Evolutionary conservation across 92 coral and sea anemone species (phyloP).

Genomic region (Actinernus sp.): DNA sequence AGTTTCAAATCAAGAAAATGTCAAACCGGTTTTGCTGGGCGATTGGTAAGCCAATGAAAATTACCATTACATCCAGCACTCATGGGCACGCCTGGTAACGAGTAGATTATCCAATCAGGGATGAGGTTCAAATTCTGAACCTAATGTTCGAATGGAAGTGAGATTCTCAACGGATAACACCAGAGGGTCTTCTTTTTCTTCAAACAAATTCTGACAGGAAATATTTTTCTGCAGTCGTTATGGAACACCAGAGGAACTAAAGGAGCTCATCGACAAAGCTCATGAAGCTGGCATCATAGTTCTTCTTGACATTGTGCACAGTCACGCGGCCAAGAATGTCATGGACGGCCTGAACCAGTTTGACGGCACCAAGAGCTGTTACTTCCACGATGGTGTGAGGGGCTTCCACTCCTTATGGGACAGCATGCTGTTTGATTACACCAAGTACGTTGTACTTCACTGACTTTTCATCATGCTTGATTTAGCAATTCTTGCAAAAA

Average conservation of each 20-base stretch:
- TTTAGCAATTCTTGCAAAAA: too few species aligned
- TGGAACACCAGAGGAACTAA: constrained; percentile 97
- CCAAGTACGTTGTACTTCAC: too few species aligned
- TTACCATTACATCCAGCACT: too few species aligned
- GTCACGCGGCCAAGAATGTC: constrained; percentile 96
- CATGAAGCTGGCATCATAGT: constrained; percentile 91
- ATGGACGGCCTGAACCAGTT: constrained; percentile 97
- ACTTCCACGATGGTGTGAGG: constrained; percentile 80
- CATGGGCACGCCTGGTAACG: too few species aligned
- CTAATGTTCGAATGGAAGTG: not conserved
- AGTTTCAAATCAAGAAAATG: too few species aligned
- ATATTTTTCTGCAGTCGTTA: constrained; percentile 71
- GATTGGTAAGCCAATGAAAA: too few species aligned
- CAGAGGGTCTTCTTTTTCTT: not conserved
- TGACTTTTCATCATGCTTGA: too few species aligned
- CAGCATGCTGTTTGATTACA: constrained; percentile 92
- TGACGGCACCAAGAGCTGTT: constrained; percentile 94
- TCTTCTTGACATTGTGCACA: constrained; percentile 92
- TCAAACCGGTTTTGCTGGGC: too few species aligned
- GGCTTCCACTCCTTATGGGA: constrained; percentile 94
- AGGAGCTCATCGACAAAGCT: constrained; percentile 90
- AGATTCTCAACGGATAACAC: too few species aligned
- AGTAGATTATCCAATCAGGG: too few species aligned
- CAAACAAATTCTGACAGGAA: not conserved
- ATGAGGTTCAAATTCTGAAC: too few species aligned